A percentile compares a stretch with the other conserved stretches of the same genome.
phyloP scores from a whole-genome alignment of 2,113 vertebrate genomes.

The Charadrius vociferus region DNA sequence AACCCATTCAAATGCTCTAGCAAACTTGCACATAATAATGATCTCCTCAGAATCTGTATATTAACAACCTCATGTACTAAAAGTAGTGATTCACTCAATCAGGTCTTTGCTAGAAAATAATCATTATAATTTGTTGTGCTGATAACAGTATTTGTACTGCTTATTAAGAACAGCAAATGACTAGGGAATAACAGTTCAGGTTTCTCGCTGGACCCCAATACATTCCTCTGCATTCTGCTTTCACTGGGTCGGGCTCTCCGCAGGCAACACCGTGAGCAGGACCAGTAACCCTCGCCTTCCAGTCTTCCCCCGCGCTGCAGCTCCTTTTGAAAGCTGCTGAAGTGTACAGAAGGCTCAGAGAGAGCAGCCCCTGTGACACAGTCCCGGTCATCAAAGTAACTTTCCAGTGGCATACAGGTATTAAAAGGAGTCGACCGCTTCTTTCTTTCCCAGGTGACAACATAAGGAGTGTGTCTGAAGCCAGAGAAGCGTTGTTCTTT shows the following conservation, averaged over 20 bases:
- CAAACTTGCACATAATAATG: slow-evolving; percentile 8
- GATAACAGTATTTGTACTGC: slow-evolving; percentile 21
- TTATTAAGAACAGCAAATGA: slow-evolving; percentile 36
- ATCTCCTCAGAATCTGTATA: slow-evolving; percentile 16
- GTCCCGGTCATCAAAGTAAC: not conserved
- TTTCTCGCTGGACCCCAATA: not conserved
- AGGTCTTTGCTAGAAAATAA: slow-evolving; percentile 40
- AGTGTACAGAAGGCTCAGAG: not conserved
- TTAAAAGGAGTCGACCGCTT: not conserved
- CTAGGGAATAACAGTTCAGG: not conserved
- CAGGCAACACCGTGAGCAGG: not conserved
- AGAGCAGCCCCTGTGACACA: not conserved
- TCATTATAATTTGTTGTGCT: slow-evolving; percentile 35
- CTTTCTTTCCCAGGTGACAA: not conserved
- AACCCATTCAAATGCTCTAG: not conserved
- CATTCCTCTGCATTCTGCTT: not conserved
- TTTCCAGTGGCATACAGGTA: not conserved
- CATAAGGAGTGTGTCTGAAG: not conserved
- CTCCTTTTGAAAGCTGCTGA: not conserved
- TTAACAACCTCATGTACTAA: not conserved
- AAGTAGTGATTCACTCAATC: slow-evolving; percentile 35
- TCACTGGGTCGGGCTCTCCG: not conserved
- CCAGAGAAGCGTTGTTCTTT: not conserved
- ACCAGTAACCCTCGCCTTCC: not conserved
- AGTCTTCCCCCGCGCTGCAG: accelerated